Conservation (phyloP, 2,797 vertebrate genomes). For the Gorsachius magnificus region DNA sequence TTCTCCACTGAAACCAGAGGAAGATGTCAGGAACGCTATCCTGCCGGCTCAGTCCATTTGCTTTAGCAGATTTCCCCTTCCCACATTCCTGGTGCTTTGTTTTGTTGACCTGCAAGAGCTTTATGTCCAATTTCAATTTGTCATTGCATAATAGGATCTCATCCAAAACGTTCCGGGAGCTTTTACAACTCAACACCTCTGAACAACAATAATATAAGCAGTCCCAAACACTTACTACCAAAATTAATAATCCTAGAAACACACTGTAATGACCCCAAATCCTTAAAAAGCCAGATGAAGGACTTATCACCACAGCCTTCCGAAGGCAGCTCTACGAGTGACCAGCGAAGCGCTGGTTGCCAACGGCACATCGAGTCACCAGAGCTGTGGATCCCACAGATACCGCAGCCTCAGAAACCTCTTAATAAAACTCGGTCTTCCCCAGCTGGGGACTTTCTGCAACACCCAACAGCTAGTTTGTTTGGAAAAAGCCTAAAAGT, state of each 20-base stretch:
- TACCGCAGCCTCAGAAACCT: neutral
- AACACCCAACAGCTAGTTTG: neutral
- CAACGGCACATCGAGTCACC: neutral
- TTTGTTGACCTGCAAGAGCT: neutral
- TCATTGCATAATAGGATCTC: neutral
- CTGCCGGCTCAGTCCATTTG: neutral
- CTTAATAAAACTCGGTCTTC: neutral
- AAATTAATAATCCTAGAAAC: neutral
- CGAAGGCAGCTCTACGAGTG: neutral
- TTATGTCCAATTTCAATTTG: neutral
- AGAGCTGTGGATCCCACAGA: neutral
- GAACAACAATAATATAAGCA: neutral
- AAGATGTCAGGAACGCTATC: neutral
- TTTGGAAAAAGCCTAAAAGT: neutral
- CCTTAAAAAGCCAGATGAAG: neutral
- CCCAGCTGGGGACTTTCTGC: constrained; percentile 17
- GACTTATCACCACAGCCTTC: neutral
- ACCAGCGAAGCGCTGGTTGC: neutral
- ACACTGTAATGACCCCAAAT: neutral
- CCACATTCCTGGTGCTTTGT: neutral
- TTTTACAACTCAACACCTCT: constrained; percentile 13
- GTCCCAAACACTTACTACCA: neutral
- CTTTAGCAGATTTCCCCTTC: neutral
- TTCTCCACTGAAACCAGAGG: neutral
- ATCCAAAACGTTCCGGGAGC: neutral